phyloP scores from a whole-genome alignment of 2,113 vertebrate genomes.

The Zosterops borbonicus region DNA sequence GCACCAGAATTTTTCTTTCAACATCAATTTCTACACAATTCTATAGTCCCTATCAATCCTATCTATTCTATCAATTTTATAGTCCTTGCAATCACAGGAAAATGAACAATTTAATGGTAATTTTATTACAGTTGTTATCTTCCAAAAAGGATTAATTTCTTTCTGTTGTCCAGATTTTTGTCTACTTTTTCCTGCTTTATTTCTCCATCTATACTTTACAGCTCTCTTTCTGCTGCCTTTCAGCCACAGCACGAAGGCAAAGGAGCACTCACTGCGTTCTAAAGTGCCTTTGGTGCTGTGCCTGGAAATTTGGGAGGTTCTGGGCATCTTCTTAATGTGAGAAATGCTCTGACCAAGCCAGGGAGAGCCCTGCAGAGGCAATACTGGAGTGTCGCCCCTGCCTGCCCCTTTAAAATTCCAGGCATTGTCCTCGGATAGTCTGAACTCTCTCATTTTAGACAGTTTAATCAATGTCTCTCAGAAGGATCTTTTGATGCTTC shows the following conservation, averaged over 20 bases:
- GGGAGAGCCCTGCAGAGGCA: accelerated
- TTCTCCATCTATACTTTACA: background rate
- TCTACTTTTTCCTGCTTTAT: background rate
- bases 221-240: background rate
- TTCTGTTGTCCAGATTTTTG: background rate
- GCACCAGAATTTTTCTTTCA: background rate
- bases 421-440: background rate
- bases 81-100: background rate
- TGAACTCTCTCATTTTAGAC: background rate
- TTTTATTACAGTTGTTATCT: background rate
- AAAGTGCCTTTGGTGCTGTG: background rate
- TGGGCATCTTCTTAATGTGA: background rate
- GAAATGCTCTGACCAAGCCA: background rate
- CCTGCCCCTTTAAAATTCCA: background rate
- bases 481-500: background rate
- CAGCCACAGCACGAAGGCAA: background rate
- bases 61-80: background rate
- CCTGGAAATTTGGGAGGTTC: background rate
- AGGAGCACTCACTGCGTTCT: accelerated
- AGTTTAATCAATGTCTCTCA: background rate
- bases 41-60: background rate
- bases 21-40: background rate
- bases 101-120: background rate
- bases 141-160: background rate
- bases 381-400: background rate